A percentile compares a stretch with the other conserved stretches of the same genome.
phyloP scores from a whole-genome alignment of 2,888 invertebrate genomes.

The Heliconius ethilla region DNA sequence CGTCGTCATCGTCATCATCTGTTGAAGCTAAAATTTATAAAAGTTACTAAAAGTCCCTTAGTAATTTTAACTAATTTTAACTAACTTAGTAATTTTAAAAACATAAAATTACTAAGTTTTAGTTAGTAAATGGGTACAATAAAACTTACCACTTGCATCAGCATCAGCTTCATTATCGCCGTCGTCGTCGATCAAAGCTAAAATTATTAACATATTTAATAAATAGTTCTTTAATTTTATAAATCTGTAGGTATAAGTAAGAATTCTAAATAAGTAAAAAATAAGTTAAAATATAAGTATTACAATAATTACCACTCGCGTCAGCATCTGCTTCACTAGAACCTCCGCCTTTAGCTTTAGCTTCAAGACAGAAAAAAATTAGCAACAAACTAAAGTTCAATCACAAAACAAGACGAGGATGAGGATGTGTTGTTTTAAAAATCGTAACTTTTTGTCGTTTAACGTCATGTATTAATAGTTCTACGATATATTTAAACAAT shows the following conservation, averaged over 20 bases:
- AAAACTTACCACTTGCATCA: neutral
- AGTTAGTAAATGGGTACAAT: neutral
- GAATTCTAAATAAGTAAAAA: no score
- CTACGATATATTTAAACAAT: no score
- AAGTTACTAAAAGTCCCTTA: neutral
- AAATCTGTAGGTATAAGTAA: no score
- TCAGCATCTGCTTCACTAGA: constrained; percentile 9
- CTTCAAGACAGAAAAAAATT: neutral
- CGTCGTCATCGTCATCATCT: neutral
- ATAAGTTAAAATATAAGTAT: neutral
- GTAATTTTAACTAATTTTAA: no score
- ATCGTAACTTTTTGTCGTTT: no score
- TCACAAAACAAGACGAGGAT: neutral
- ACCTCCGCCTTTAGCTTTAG: neutral
- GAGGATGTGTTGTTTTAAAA: no score
- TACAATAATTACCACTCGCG: constrained; percentile 9
- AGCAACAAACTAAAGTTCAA: neutral
- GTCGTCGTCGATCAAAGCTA: neutral
- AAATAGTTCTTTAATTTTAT: no score
- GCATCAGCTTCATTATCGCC: neutral
- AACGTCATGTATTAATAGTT: no score
- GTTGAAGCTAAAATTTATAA: neutral
- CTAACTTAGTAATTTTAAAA: no score
- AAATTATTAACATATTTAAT: neutral
- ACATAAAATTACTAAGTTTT: neutral